Evolutionary conservation across 2,888 invertebrate genomes (phyloP), one percentile per base, ranked within the genome.

Genomic region (Brassicogethes aeneus): DNA sequence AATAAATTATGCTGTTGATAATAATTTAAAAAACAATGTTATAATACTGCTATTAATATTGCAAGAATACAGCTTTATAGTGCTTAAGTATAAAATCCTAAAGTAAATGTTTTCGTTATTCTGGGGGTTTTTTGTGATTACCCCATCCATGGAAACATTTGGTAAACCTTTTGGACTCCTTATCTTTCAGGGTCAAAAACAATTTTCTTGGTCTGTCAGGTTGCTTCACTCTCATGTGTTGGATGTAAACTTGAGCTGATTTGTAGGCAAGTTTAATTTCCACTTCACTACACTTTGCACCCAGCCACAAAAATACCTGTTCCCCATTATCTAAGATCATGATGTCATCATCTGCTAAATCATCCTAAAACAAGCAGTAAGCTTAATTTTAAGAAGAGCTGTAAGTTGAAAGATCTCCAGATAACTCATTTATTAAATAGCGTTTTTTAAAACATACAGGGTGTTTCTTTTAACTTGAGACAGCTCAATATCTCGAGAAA

Each of bases 101-200:
- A n/a, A n/a, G n/a, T n/a, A n/a, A n/a, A n/a, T n/a, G n/a, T n/a
- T n/a, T n/a, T n/a, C n/a, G n/a, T 54, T 79, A 86, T 62, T 85
- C 85, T 1, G 81, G 83, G 17, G 85, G 80, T 46, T 76, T 74
- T 69, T 92, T 93, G 68, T 93, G 90, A 51, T 79, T 77, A 46
- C 92, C 87, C 99, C 99, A 99, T 42, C 95, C 99, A 65, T 99
- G 99, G 78, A 99, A 99, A 70, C 99, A 97, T 71, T 94, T 94
- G 46, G 87, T 88, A 71, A 99, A 99, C 59, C 92, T 77, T 56
- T 81, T 80, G 10, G 94, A 91, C 71, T 99, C 99, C 62, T 94
- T 94, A 64, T 93, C 90, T 70, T 96, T 99, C 54, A 96, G 76
- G 1, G 96, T 92, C 23, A 96, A 77, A 70, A 94, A 88, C 45